A percentile compares a stretch with the other conserved stretches of the same genome.
Evolutionary conservation across 2,113 vertebrate species (phyloP).

Genomic region (Apodemus speciosus): DNA sequence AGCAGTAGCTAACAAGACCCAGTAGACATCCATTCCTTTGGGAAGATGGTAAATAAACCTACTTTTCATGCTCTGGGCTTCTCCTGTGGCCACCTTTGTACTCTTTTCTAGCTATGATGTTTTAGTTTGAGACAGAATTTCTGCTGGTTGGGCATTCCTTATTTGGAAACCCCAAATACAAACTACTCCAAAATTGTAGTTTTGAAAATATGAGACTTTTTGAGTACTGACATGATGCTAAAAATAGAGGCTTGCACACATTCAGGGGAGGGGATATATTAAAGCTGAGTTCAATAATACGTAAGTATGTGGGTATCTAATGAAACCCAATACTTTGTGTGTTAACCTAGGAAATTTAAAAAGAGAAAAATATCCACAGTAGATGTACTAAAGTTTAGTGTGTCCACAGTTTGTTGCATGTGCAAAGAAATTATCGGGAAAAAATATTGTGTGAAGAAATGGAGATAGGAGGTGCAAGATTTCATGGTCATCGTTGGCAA

Average conservation of each 20-base stretch:
- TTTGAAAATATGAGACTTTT: background rate
- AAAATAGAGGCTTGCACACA: background rate
- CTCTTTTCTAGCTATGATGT: conserved; percentile 32
- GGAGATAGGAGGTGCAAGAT: background rate
- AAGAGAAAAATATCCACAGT: background rate
- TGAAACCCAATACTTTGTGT: background rate
- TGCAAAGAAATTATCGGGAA: background rate
- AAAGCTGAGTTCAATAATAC: background rate
- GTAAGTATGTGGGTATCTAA: background rate
- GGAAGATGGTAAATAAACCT: background rate
- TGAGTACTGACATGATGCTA: background rate
- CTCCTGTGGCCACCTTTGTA: background rate
- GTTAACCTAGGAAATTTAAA: background rate
- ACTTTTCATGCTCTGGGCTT: background rate
- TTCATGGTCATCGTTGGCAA: background rate
- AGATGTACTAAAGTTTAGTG: background rate
- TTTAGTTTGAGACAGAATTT: background rate
- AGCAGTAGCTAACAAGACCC: background rate
- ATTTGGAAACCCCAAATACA: background rate
- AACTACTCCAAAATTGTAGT: background rate
- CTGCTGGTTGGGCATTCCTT: background rate
- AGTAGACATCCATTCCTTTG: background rate
- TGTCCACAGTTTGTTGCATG: background rate
- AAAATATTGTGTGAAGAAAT: background rate
- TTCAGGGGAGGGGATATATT: too few species aligned